Evolutionary conservation across 1,140 invertebrate genomes (phyloP), one percentile per base, ranked within the genome.

Genomic region (Anoplolepis gracilipes): DNA sequence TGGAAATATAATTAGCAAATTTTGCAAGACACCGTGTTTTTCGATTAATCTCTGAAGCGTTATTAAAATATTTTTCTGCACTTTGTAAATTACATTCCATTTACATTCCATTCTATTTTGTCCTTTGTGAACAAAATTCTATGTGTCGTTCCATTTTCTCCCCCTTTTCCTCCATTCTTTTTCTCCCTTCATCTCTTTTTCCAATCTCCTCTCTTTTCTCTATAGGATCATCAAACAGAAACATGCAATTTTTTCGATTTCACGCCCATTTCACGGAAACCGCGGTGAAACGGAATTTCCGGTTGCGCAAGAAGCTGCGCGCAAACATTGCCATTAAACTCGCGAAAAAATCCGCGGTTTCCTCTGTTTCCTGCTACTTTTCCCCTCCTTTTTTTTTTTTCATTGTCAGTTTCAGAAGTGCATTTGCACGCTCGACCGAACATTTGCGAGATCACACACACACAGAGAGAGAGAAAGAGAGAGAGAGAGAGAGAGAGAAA

Each of bases 221-320:
- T n/a, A n/a, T n/a, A 4, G 49, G 53, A 81, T 81, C 78, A 53
- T 70, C 49, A 53, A 72, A 81, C 78, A 36, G 65, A 65, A 65
- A 81, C 78, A 81, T 49, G 78, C 49, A 72, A 81, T 81, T 81
- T 81, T 81, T 65, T 36, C 65, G 65, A 65, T 65, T 81, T 81
- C 78, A 59, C 78, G 65, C 78, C 33, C 78, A 65, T 59, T 46
- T 64, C 81, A 70, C 59, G 81, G 81, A 76, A 84, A 84, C 55
- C 39, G 57, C 69, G 81, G 46, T 73, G 67, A 70, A 84, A 76
- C 69, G 69, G 81, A 84, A 75, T 84, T 84, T 84, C 81, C 55
- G 69, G 81, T 73, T 57, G 72, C 70, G 81, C 70, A 81, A 81
- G 65, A 81, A 81, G 25, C 65, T 53, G 49, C 77, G 77, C 19